Evolutionary conservation across 2,113 vertebrate species (phyloP), one percentile per base, ranked within the genome.

Genomic region (Eublepharis macularius): DNA sequence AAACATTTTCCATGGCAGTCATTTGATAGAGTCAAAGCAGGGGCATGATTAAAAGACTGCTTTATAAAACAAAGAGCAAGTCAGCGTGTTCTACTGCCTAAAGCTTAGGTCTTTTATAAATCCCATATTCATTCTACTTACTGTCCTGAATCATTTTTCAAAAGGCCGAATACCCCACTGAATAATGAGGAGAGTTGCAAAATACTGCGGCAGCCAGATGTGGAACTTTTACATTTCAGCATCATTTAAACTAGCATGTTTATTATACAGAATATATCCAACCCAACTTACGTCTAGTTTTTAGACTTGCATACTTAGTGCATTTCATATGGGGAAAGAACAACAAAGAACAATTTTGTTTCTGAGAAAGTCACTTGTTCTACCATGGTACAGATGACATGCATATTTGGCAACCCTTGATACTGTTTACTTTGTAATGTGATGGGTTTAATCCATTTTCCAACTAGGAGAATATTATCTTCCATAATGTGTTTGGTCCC

Each of bases 371-470:
- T 10, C 70, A 45, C 29, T 14, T 12, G 60, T 2, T 65, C 54
- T 80, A 49, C 76, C 80, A 32, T 21, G 41, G 7, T 5, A 21
- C 0, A 66, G 29, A n/a, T 21, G 39, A 49, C 41, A 82, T 70
- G n/a, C 73, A 70, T 4, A 41, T 34, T 29, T 70, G 26, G 68
- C 34, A 86, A 7, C 76, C 84, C 3, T 0, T 74, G 3, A 36
- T 65, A 60, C 0, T 49, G 49, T 69, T 86, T 41, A 70, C 11
- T 85, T 76, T 73, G 26, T 32, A 75, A 60, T 70, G n/a, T 60
- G 13, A 72, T 5, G 49, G 13, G 24, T 81, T 86, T 63, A 79
- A 49, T 65, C 76, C 87, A 41, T 63, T 87, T 88, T 83, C 69
- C 51, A 79, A 14, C 51, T 81, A 65, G 19, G 82, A 84, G 9